Conservation (phyloP, 2,113 vertebrate species). For the Bostrychus sinensis region DNA sequence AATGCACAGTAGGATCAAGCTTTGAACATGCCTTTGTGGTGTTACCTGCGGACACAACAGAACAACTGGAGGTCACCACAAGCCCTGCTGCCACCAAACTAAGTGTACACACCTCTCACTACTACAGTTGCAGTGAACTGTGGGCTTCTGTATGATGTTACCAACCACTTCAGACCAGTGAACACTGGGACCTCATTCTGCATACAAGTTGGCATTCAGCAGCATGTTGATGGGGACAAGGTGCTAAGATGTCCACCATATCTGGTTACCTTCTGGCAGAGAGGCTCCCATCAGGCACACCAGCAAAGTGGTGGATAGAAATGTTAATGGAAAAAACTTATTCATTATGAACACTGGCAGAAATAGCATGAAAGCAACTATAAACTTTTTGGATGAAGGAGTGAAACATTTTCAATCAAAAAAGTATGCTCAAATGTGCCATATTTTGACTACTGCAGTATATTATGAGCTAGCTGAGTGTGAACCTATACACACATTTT, state of each 20-base stretch:
- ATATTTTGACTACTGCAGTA: too few species aligned
- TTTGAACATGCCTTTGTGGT: slow-evolving; percentile 68
- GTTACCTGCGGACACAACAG: slow-evolving; percentile 58
- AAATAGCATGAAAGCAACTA: too few species aligned
- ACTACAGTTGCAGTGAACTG: slow-evolving; percentile 61
- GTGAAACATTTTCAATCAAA: too few species aligned
- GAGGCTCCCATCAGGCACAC: slow-evolving; percentile 35
- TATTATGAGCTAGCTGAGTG: too few species aligned
- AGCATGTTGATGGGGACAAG: slow-evolving; percentile 16
- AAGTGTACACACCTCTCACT: slow-evolving; percentile 24
- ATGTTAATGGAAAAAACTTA: background rate
- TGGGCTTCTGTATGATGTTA: slow-evolving; percentile 75
- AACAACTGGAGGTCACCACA: slow-evolving; percentile 45
- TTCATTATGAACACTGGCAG: background rate
- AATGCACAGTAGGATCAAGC: slow-evolving; percentile 64
- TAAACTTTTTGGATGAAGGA: background rate
- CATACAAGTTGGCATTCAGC: slow-evolving; percentile 42
- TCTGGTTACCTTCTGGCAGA: slow-evolving; percentile 74
- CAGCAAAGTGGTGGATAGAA: slow-evolving; percentile 41
- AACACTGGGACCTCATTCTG: slow-evolving; percentile 52
- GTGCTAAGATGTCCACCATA: slow-evolving; percentile 69
- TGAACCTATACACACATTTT: too few species aligned
- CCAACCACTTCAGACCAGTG: slow-evolving; percentile 36
- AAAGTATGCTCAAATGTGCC: too few species aligned
- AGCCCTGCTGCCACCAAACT: slow-evolving; percentile 17